phyloP scores from a whole-genome alignment of 2,888 invertebrate genomes.

The Drosophila conformis region DNA sequence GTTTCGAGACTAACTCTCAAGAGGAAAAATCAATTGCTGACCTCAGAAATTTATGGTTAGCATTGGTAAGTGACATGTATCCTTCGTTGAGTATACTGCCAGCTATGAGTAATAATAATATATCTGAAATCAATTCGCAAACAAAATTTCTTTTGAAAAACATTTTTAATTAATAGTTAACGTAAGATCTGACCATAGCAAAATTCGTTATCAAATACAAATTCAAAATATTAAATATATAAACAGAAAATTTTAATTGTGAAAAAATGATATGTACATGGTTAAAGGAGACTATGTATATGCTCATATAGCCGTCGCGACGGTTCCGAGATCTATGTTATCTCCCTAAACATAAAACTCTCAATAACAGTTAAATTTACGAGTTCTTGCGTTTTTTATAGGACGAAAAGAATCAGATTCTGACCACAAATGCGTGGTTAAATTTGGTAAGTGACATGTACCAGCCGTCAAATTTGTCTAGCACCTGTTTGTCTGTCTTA shows the following conservation, averaged over 20 bases:
- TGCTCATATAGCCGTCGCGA: constrained; percentile 28
- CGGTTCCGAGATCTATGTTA: constrained; percentile 26
- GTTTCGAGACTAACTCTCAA: not conserved
- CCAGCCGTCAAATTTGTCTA: constrained; percentile 80
- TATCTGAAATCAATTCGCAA: not conserved
- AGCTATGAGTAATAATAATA: not conserved
- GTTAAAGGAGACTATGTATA: not conserved
- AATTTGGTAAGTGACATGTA: constrained; percentile 95
- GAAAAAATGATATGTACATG: not conserved
- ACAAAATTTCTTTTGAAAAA: not conserved
- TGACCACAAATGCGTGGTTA: constrained; percentile 99
- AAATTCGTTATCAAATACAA: constrained; percentile 8
- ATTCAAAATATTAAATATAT: not conserved
- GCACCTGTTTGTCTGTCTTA: constrained; percentile 63
- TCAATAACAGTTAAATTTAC: constrained; percentile 44
- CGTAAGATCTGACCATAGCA: not conserved
- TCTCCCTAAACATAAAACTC: constrained; percentile 18
- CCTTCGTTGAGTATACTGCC: constrained; percentile 65
- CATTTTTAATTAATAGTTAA: not conserved
- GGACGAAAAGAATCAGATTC: constrained; percentile 99
- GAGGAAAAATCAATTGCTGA: constrained; percentile 93
- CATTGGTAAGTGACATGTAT: constrained; percentile 94
- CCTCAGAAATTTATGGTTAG: constrained; percentile 97
- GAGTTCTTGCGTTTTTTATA: constrained; percentile 87
- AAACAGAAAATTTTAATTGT: not conserved